Conservation (phyloP, 2,888 invertebrate species). For the Tachystola acroxantha region DNA sequence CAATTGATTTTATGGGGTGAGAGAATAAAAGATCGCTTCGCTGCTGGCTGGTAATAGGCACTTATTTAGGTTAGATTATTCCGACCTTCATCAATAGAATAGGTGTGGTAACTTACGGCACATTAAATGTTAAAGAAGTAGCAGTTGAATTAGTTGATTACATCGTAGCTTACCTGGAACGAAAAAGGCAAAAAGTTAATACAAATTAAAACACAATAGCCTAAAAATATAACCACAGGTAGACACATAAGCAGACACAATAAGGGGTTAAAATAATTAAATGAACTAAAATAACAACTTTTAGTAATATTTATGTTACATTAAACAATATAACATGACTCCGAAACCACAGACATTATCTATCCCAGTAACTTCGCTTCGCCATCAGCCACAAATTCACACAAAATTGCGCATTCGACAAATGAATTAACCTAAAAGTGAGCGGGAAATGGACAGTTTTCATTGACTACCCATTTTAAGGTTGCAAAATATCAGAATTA, state of each 20-base stretch:
- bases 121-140: not conserved
- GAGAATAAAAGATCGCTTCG: not conserved
- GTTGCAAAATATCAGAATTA: conserved; percentile 35
- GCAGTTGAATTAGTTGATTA: not conserved
- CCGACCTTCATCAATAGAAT: too few relatives aligned
- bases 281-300: too few relatives aligned
- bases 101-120: too few relatives aligned
- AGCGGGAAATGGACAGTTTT: conserved; percentile 5
- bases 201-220: too few relatives aligned
- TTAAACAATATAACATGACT: too few relatives aligned
- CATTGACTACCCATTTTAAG: conserved; percentile 25
- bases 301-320: too few relatives aligned
- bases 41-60: too few relatives aligned
- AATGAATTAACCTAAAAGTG: conserved; percentile 6
- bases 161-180: not conserved
- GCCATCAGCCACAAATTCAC: conserved; percentile 2
- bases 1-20: conserved; percentile 5
- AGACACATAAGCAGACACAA: too few relatives aligned
- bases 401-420: conserved; percentile 4
- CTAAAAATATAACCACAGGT: too few relatives aligned
- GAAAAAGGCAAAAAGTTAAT: not conserved
- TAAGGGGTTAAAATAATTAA: too few relatives aligned
- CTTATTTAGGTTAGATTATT: too few relatives aligned
- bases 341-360: conserved; percentile 6
- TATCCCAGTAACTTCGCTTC: conserved; percentile 2